Base-by-base conservation (phyloP, 2,888 invertebrate species). In the Xestia ashworthii region DNA sequence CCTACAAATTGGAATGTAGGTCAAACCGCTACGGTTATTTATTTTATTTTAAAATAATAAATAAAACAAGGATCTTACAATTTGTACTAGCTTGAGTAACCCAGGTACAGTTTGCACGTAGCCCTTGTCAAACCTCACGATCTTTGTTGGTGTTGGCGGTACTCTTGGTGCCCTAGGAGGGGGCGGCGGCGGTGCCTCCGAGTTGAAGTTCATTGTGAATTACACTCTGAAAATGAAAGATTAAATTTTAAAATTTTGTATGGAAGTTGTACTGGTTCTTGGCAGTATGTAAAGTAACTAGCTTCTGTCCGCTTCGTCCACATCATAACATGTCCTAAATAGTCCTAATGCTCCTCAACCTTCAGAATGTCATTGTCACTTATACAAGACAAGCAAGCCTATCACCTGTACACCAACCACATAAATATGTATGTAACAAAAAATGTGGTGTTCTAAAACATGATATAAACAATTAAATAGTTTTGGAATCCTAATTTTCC, bases 61-160 rank as follows among this genome's bases (percentile, higher is more conserved):
- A 22, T 41, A 44, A n/a, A 8, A 11, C 5, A 38, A 12, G 19
- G 6, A 58, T 70, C 98, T 97, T 96, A 98, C 98, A 94, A 98
- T 96, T 96, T 98, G 97, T 4, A 97, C 97, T 80, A 97, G 92
- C 96, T 99, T 98, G 32, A 99, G 91, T 75, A 98, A 97, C 62
- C 99, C 99, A 5, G 98, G 98, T 71, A 98, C 87, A 0, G 98
- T 98, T 84, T 97, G 97, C 19, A 98, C 92, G 90, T 98, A 98
- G 3, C 97, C 94, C 64, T 97, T 97, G 94, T 99, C 99, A 93
- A 98, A 98, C 89, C 98, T 96, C 74, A 98, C 93, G 58, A 97
- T 97, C 79, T 97, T 97, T 4, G 97, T 97, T 2, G 97, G 97
- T 22, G 44, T 25, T 53, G 78, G 22, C 5, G 38, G 46, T 50